A percentile compares a stretch with the other conserved stretches of the same genome.
Evolutionary conservation across 2,797 vertebrate species (phyloP).

Genomic region (Picus viridis): DNA sequence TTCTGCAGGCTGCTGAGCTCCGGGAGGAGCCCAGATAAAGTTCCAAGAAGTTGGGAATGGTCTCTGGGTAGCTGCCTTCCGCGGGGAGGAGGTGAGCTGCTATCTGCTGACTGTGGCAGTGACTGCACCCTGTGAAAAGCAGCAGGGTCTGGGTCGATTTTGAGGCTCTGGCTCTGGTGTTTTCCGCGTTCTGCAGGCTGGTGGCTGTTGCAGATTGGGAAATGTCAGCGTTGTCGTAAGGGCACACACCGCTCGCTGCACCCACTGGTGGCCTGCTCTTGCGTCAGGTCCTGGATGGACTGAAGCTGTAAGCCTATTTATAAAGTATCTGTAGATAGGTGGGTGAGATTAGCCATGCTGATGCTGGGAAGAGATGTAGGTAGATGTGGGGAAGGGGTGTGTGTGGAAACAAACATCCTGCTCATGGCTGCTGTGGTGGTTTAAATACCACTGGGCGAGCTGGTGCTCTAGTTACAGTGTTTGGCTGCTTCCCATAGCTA

Average conservation of each 20-base stretch:
- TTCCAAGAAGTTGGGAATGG: slow-evolving; percentile 19
- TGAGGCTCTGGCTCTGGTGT: background rate
- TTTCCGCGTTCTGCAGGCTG: background rate
- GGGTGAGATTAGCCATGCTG: background rate
- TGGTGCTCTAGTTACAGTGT: background rate
- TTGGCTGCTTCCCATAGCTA: slow-evolving; percentile 19
- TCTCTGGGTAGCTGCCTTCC: background rate
- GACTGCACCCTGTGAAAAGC: background rate
- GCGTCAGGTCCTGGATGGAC: background rate
- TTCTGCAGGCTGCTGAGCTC: background rate
- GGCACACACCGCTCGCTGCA: background rate
- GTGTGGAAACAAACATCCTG: slow-evolving; percentile 6
- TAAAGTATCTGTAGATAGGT: background rate
- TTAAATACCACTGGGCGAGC: background rate
- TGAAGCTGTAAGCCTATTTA: slow-evolving; percentile 7
- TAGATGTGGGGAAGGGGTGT: background rate
- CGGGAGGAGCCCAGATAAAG: slow-evolving; percentile 20
- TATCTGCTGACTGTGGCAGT: background rate
- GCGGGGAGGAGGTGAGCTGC: background rate
- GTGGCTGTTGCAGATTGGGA: slow-evolving; percentile 26
- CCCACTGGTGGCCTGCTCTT: background rate
- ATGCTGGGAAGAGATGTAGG: background rate
- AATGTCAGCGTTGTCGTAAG: slow-evolving; percentile 24
- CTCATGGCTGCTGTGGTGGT: background rate
- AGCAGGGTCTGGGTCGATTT: background rate